These are phyloP conservation scores for Gracilinanus agilis DNA, from an alignment of 2,113 vertebrate species.

Conservation along the genomic window DNA sequence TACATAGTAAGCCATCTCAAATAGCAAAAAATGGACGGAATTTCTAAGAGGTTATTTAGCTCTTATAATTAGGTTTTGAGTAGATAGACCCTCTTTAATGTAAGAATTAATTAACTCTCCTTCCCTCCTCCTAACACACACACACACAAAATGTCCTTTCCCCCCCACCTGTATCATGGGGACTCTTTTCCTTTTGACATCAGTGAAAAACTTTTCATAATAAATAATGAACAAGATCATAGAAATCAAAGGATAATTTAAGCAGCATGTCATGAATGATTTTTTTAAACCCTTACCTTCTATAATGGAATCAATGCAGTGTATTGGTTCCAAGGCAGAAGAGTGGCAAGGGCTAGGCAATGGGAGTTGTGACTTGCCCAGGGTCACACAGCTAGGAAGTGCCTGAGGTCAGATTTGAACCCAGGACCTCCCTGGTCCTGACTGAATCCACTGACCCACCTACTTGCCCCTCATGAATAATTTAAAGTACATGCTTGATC, in stretches of 20 bases:
- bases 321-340: no score
- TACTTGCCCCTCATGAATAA: not conserved
- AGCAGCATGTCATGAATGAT: not conserved
- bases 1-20: not conserved
- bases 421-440: no score
- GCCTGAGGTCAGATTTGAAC: no score
- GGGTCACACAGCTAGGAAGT: no score
- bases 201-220: not conserved
- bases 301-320: no score
- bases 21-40: not conserved
- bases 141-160: not conserved
- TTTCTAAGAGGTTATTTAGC: not conserved
- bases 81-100: not conserved
- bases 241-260: not conserved
- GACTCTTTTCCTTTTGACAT: not conserved
- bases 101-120: not conserved
- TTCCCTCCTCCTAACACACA: not conserved
- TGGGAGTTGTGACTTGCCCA: no score
- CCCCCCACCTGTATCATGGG: not conserved
- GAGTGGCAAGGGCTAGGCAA: no score
- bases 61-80: not conserved
- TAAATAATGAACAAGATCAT: not conserved
- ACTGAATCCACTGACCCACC: no score
- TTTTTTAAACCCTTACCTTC: no score
- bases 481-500: not conserved